phyloP scores from a whole-genome alignment of 30 jellyfish, hydroid and myxozoan genomes.

The Catostylus mosaicus region DNA sequence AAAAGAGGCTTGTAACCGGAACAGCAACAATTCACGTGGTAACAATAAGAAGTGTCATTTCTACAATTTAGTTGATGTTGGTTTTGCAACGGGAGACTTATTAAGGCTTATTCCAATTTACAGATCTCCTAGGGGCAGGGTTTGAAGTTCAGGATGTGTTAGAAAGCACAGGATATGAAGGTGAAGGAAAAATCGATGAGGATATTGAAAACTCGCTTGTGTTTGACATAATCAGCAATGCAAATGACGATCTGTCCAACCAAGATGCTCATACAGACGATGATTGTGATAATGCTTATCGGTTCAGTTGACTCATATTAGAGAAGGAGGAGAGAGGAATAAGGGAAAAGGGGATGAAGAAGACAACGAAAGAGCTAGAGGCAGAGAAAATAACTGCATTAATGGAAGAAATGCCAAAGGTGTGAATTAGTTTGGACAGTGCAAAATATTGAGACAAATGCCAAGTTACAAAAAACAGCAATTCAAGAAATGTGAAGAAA shows the following conservation, averaged over 20 bases:
- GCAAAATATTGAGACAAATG: constrained; percentile 4
- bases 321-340: background rate
- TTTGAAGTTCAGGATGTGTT: background rate
- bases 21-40: constrained; percentile 31
- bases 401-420: constrained; percentile 7
- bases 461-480: too few relatives aligned
- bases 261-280: background rate
- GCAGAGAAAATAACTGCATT: constrained; percentile 18
- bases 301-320: background rate
- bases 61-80: constrained; percentile 1
- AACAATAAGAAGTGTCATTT: constrained; percentile 20
- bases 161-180: background rate
- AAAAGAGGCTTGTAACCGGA: too few relatives aligned
- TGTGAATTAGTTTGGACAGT: constrained; percentile 2
- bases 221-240: background rate
- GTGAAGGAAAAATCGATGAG: background rate
- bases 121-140: constrained; percentile 35
- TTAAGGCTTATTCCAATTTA: constrained; percentile 15
- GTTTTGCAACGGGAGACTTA: constrained; percentile 13
- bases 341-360: constrained; percentile 16
- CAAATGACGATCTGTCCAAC: background rate
- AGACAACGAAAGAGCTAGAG: constrained; percentile 14
- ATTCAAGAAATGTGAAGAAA: too few relatives aligned
- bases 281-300: background rate
- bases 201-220: background rate